Base-by-base conservation (phyloP, 2,888 invertebrate genomes). In the Brachypalpus laphriformis region DNA sequence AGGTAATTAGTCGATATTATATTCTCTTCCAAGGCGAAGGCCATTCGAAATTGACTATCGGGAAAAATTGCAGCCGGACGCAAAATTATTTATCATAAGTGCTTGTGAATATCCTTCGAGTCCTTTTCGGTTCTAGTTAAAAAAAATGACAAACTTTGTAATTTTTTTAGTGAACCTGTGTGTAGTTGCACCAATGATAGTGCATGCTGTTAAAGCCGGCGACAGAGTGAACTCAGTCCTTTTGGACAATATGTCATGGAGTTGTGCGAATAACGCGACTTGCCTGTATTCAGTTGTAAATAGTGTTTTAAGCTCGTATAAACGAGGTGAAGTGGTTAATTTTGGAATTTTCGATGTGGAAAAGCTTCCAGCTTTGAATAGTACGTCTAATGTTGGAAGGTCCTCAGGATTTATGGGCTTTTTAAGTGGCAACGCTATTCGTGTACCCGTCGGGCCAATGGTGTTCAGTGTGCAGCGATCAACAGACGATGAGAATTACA, bases 261-360 rank as follows among this genome's bases (percentile, higher is more conserved):
- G 89, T 88, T 94, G 94, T 91, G 93, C 93, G 90, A 94, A 94
- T 88, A 94, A 94, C 90, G 94, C 94, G 34, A 94, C 94, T 82
- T 94, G 94, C 88, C 92, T 94, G 40, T 93, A 94, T 72, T 88
- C 91, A 37, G 90, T 94, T 89, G 92, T 93, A 18, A 92, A 90
- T 81, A 92, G 93, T 86, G 91, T 94, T 61, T 89, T 93, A 75
- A 92, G 91, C 87, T 93, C 93, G 87, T 92, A 94, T 80, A 91
- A 93, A 66, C 92, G 93, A 66, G 93, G 93, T 87, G 93, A 93
- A 88, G 92, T 93, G 65, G 92, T 94, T 78, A 93, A 92, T 87
- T 93, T 94, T 89, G 93, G 94, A 75, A 89, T 93, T 86, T 90
- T 94, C 82, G 93, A 93, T 87, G 92, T 94, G 86, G 93, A 94